phyloP scores from a whole-genome alignment of 1,140 invertebrate species.

The Amphibalanus amphitrite region DNA sequence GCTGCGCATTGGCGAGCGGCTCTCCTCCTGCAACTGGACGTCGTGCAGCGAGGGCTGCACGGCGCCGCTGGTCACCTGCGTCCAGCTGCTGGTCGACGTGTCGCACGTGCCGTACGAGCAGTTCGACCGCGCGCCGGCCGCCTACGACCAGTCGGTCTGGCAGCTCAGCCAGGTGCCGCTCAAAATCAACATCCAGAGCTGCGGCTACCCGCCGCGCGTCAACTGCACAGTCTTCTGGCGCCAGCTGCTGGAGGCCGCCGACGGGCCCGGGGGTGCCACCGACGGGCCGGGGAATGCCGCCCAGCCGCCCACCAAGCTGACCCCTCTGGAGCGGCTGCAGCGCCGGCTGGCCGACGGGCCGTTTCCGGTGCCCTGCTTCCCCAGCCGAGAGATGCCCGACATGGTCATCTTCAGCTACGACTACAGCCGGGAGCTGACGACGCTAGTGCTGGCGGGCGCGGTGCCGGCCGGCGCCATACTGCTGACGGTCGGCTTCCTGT shows the following conservation, averaged over 20 bases:
- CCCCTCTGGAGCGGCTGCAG: too few relatives aligned
- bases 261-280: not conserved
- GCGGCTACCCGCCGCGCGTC: conserved; percentile 73
- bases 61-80: conserved; percentile 68
- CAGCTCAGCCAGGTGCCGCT: conserved; percentile 41
- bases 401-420: not conserved
- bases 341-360: too few relatives aligned
- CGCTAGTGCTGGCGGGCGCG: not conserved
- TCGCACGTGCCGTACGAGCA: conserved; percentile 14
- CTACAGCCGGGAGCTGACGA: not conserved
- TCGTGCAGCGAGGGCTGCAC: conserved; percentile 82
- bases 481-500: not conserved
- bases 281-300: not conserved
- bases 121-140: conserved; percentile 13
- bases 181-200: conserved; percentile 62
- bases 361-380: not conserved
- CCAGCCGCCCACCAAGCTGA: not conserved
- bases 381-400: not conserved
- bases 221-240: conserved; percentile 52
- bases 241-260: not conserved
- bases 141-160: conserved; percentile 19
- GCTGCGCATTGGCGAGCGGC: conserved; percentile 50
- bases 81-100: conserved; percentile 75
- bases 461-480: not conserved
- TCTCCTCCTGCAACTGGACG: conserved; percentile 62